Conservation (phyloP, 2,113 vertebrate genomes). For the Anolis carolinensis region DNA sequence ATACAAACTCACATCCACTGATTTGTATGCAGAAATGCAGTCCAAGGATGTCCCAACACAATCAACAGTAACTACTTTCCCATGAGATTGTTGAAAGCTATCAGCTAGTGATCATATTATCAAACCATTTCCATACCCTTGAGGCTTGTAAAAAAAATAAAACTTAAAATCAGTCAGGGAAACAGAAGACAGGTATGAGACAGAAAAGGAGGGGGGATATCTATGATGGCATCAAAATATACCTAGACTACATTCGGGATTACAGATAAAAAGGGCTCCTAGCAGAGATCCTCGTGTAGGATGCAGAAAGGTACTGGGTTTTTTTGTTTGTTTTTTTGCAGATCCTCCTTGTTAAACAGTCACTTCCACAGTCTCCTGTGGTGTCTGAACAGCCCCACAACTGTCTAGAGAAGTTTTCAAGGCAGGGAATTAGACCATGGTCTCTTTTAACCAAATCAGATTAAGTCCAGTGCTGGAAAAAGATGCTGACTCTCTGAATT, state of each 20-base stretch:
- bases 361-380: background rate
- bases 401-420: too few species aligned
- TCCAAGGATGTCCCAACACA: background rate
- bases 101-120: background rate
- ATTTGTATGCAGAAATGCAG: background rate
- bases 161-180: background rate
- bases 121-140: background rate
- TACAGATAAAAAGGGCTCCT: background rate
- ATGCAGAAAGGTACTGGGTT: too few species aligned
- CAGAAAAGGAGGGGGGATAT: background rate
- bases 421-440: too few species aligned
- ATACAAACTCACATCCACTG: conserved; percentile 1
- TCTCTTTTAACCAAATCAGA: too few species aligned
- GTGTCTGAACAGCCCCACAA: background rate
- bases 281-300: too few species aligned
- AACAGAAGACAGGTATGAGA: background rate
- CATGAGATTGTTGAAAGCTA: background rate
- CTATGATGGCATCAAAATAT: background rate
- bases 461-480: background rate
- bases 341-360: too few species aligned
- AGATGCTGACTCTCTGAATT: background rate
- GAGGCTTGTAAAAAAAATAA: background rate
- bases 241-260: background rate
- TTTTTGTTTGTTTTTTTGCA: too few species aligned
- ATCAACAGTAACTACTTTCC: background rate